Evolutionary conservation across 2,888 invertebrate genomes (phyloP), one percentile per base, ranked within the genome.

Genomic region (Plebejus melissa): DNA sequence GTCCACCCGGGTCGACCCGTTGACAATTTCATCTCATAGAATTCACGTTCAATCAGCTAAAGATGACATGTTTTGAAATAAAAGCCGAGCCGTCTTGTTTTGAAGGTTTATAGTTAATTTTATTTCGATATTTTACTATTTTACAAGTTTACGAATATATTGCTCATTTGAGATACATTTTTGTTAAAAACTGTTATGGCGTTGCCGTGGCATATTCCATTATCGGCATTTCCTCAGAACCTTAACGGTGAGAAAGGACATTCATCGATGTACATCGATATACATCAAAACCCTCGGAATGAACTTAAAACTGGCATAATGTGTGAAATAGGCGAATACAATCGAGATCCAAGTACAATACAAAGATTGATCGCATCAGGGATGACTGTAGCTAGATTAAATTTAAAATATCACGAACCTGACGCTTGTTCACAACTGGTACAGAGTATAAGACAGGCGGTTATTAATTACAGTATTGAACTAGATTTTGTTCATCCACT

Each of bases 401-500:
- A 93, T 80, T 83, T 94, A 82, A 83, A 90, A 70, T 88, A 91
- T 77, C 79, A 92, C 74, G 90, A 91, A 75, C 90, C 90, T 9
- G 90, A 91, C 74, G 88, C 88, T 46, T 90, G 93, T 79, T 83
- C 87, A 5, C 90, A 93, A 80, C 82, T 93, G 41, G 85, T 94
- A 75, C 92, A 92, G 82, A 90, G 90, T 79, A 85, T 94, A 54
- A 85, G 94, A 76, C 90, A 92, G 84, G 93, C 93, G 32, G 91
- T 94, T 0, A 91, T 90, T 77, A 92, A 91, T 81, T 93, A 93
- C 76, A 93, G 93, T 77, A 87, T 91, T 13, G 91, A 92, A 81
- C 82, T 93, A 74, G 88, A 93, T 79, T 93, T 90, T 78, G 90
- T 94, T 16, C 90, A 93, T 78, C 94, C 94, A 32, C 82, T 94